phyloP scores from a whole-genome alignment of 2,797 vertebrate genomes.

The Pithecia hirsuta region DNA sequence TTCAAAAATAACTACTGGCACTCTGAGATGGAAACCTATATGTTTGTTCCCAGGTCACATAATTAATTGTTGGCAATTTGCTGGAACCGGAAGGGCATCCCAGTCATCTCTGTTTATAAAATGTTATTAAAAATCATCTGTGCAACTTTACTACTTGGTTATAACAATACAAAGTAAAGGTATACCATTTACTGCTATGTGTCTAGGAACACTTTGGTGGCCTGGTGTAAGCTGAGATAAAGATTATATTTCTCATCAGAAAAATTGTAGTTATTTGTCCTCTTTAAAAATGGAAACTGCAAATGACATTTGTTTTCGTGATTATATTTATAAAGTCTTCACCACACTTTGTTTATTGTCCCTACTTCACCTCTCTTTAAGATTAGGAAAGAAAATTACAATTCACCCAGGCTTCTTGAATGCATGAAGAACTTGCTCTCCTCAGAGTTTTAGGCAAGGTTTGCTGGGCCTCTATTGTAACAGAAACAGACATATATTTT shows the following conservation, averaged over 20 bases:
- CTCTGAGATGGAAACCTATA: not conserved
- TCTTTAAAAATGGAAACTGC: not conserved
- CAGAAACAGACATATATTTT: slow-evolving; percentile 65
- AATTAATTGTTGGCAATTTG: not conserved
- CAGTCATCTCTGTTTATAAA: not conserved
- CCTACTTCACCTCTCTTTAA: not conserved
- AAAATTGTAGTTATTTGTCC: not conserved
- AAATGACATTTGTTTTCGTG: not conserved
- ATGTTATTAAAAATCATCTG: not conserved
- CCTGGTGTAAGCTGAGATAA: not conserved
- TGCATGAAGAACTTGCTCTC: slow-evolving; percentile 62
- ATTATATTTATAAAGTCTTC: not conserved
- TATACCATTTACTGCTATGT: not conserved
- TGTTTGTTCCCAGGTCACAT: not conserved
- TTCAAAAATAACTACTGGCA: not conserved
- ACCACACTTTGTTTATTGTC: not conserved
- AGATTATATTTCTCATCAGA: slow-evolving; percentile 2
- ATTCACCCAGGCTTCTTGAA: not conserved
- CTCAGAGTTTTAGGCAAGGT: slow-evolving; percentile 62
- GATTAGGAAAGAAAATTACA: not conserved
- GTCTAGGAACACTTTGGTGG: not conserved
- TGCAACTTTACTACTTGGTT: not conserved
- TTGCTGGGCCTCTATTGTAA: slow-evolving; percentile 71
- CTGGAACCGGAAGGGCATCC: not conserved
- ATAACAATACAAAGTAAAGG: not conserved